Conservation (phyloP, 2,113 vertebrate species). For the Megaleporinus macrocephalus region DNA sequence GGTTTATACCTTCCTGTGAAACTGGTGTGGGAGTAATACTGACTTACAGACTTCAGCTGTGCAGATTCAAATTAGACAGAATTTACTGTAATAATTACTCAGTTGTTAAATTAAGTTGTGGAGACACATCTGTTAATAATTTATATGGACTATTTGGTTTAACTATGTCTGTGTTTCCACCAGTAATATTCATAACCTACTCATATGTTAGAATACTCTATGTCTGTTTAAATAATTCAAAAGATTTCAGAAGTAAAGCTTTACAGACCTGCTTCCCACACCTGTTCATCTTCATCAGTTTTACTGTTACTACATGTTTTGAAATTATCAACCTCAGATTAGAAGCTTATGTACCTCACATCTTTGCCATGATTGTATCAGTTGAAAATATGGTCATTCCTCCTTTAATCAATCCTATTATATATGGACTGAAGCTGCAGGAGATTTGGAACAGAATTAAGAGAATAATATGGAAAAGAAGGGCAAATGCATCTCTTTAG, state of each 20-base stretch:
- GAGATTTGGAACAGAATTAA: neutral
- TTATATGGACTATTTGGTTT: conserved; percentile 5
- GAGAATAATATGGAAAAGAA: conserved; percentile 6
- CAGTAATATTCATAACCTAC: conserved; percentile 15
- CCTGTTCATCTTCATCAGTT: neutral
- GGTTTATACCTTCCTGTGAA: conserved; percentile 23
- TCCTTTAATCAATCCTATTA: conserved; percentile 32
- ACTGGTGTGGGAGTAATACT: neutral
- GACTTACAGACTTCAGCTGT: neutral
- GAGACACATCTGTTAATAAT: neutral
- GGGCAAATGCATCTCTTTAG: neutral
- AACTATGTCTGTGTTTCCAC: neutral
- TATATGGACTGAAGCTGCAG: too few species aligned
- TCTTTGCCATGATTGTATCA: conserved; percentile 19
- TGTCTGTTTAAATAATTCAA: conserved; percentile 13
- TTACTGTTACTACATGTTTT: neutral
- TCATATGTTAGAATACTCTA: conserved; percentile 4
- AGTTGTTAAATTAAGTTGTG: conserved; percentile 18
- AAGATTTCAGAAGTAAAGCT: conserved; percentile 27
- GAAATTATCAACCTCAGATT: conserved; percentile 24
- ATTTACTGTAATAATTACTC: too few species aligned
- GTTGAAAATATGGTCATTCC: conserved; percentile 11
- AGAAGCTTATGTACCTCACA: conserved; percentile 19
- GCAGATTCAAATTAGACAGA: conserved; percentile 8
- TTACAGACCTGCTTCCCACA: conserved; percentile 32